Conservation (phyloP, 1,140 invertebrate species). For the Temnothorax nylanderi region DNA sequence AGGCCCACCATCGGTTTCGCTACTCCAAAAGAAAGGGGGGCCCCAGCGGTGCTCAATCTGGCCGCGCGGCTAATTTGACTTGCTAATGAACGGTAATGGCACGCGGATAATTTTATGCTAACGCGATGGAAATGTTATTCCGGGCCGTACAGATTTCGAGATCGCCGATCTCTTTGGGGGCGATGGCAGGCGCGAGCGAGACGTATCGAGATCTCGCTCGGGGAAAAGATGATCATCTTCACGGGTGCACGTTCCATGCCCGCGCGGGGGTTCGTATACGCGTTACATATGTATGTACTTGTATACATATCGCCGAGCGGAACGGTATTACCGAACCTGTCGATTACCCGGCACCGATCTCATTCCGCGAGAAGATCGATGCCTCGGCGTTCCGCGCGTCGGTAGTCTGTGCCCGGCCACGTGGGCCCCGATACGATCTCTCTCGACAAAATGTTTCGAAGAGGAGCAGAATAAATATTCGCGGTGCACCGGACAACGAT, state of each 20-base stretch:
- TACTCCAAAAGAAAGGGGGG: slow-evolving; percentile 15
- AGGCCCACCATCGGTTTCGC: slow-evolving; percentile 8
- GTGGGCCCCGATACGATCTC: slow-evolving; percentile 30
- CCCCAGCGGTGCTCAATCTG: slow-evolving; percentile 78
- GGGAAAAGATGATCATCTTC: slow-evolving; percentile 41
- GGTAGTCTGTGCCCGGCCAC: slow-evolving; percentile 36
- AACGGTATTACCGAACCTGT: slow-evolving; percentile 40
- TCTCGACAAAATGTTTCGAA: slow-evolving; percentile 31
- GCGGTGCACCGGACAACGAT: not conserved
- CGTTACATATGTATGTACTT: not conserved
- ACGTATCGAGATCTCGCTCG: slow-evolving; percentile 9
- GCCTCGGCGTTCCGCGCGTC: not conserved
- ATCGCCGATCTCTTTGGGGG: slow-evolving; percentile 69
- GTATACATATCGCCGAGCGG: slow-evolving; percentile 14
- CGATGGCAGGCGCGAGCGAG: slow-evolving; percentile 20
- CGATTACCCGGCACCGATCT: slow-evolving; percentile 19
- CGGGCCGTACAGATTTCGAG: slow-evolving; percentile 75
- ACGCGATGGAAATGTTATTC: slow-evolving; percentile 80
- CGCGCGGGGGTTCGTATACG: not conserved
- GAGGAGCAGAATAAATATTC: slow-evolving; percentile 26
- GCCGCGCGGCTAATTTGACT: slow-evolving; percentile 74
- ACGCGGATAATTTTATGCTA: slow-evolving; percentile 79
- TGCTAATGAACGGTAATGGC: slow-evolving; percentile 77
- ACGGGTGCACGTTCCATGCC: not conserved
- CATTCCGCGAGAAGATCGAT: slow-evolving; percentile 40